Evolutionary conservation across 2,888 invertebrate genomes (phyloP).

Genomic region (Dastarcus helophoroides): DNA sequence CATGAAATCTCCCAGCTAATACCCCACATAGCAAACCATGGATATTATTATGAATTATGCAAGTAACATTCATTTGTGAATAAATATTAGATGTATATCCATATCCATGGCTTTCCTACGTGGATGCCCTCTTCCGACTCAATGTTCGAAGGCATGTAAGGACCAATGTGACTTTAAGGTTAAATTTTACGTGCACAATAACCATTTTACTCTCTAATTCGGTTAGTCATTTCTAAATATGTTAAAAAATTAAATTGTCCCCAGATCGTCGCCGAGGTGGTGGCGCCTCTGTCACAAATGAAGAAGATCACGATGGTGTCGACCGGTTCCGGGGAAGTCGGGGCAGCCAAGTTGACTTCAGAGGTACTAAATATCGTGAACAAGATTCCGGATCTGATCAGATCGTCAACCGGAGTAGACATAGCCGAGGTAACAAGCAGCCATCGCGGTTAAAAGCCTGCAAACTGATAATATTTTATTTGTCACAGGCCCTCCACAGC

Average conservation of each 20-base stretch:
- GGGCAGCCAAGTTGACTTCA: slow-evolving; percentile 87
- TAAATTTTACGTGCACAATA: too few relatives aligned
- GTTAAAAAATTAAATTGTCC: slow-evolving; percentile 12
- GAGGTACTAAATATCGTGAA: slow-evolving; percentile 90
- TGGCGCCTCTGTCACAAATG: slow-evolving; percentile 86
- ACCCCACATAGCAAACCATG: too few relatives aligned
- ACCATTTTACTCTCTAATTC: too few relatives aligned
- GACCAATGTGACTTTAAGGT: too few relatives aligned
- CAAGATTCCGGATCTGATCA: slow-evolving; percentile 83
- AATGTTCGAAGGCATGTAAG: too few relatives aligned
- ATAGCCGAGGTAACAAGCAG: slow-evolving; percentile 60
- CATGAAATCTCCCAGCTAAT: too few relatives aligned
- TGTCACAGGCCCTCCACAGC: slow-evolving; percentile 27
- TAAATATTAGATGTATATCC: too few relatives aligned
- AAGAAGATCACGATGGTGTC: slow-evolving; percentile 97
- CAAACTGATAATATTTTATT: slow-evolving; percentile 11
- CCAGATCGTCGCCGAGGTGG: slow-evolving; percentile 91
- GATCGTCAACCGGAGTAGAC: slow-evolving; percentile 87
- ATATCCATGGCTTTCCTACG: too few relatives aligned
- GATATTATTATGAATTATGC: too few relatives aligned
- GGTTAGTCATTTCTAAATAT: too few relatives aligned
- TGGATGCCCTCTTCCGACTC: too few relatives aligned
- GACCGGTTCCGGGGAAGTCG: slow-evolving; percentile 80
- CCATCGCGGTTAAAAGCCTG: slow-evolving; percentile 8
- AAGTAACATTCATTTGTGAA: too few relatives aligned